Evolutionary conservation across 2,113 vertebrate genomes (phyloP).

Genomic region (Leucopsar rothschildi): DNA sequence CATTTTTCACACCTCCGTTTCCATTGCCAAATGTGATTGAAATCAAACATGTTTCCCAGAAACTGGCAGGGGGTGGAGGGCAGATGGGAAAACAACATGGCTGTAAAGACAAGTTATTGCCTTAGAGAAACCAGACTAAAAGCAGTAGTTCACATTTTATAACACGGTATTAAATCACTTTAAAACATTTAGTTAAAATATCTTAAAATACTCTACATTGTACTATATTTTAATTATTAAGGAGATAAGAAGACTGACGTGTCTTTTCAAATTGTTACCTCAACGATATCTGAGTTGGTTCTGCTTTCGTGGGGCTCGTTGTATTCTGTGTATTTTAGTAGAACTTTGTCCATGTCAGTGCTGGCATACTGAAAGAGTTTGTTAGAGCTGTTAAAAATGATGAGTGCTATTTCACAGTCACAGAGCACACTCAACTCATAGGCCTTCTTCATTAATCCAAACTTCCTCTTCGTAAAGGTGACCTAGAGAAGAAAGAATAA

Average conservation of each 20-base stretch:
- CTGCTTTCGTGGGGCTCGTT: slow-evolving; percentile 99
- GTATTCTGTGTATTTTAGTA: slow-evolving; percentile 99
- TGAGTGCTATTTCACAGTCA: slow-evolving; percentile 99
- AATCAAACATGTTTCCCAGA: slow-evolving; percentile 16
- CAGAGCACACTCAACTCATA: slow-evolving; percentile 98
- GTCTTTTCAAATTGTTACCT: slow-evolving; percentile 82
- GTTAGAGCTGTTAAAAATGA: slow-evolving; percentile 99
- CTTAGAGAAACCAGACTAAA: background rate
- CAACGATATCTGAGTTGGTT: slow-evolving; percentile 99
- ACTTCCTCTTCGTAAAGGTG: slow-evolving; percentile 99
- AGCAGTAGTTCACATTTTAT: background rate
- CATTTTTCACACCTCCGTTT: slow-evolving; percentile 31
- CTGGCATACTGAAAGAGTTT: slow-evolving; percentile 99
- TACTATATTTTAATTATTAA: background rate
- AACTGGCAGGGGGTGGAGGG: slow-evolving; percentile 18
- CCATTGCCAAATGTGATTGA: slow-evolving; percentile 3
- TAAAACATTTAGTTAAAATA: background rate
- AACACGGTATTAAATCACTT: background rate
- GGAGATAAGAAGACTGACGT: background rate
- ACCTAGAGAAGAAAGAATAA: slow-evolving; percentile 78
- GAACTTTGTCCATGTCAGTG: slow-evolving; percentile 99
- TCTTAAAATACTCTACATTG: background rate
- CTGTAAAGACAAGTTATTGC: background rate
- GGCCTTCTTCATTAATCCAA: slow-evolving; percentile 99
- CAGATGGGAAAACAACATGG: slow-evolving; percentile 36